Percentiles rank a stretch among this genome's conserved stretches.
These are phyloP conservation scores for Lathronympha strigana DNA, from an alignment of 2,888 invertebrate species.

Conservation along the genomic window DNA sequence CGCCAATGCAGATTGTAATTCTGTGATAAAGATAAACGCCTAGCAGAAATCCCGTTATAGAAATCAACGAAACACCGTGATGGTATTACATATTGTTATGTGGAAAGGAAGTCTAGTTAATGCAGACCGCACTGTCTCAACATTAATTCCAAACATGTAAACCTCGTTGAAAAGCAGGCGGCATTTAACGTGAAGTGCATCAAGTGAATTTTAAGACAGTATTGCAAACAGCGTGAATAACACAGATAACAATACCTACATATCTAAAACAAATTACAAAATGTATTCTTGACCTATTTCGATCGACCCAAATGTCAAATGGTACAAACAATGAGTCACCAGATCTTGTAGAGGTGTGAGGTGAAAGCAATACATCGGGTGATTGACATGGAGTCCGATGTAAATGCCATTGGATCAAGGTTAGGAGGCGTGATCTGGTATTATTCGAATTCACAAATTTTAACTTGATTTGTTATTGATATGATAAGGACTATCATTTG, in stretches of 20 bases:
- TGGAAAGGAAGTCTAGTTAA: conserved; percentile 1
- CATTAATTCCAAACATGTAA: conserved; percentile 19
- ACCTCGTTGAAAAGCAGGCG: conserved; percentile 12
- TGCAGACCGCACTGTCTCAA: conserved; percentile 6
- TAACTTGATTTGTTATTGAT: too few species aligned
- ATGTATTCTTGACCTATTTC: conserved; percentile 72
- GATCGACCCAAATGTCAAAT: conserved; percentile 68
- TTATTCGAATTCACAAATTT: too few species aligned
- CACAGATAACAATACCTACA: conserved; percentile 29
- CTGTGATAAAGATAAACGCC: conserved; percentile 9
- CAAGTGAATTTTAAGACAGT: conserved; percentile 9
- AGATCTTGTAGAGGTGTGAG: conserved; percentile 31
- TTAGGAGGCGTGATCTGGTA: conserved; percentile 55
- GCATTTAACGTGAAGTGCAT: conserved; percentile 7
- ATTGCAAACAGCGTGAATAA: conserved; percentile 9
- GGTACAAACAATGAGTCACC: conserved; percentile 61
- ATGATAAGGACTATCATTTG: too few species aligned
- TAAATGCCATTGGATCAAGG: conserved; percentile 75
- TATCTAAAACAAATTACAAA: conserved; percentile 38
- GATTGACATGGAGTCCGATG: conserved; percentile 67
- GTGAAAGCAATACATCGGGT: conserved; percentile 53
- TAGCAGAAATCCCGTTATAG: conserved; percentile 4
- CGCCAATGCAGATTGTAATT: conserved; percentile 20
- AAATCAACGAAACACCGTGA: conserved; percentile 4
- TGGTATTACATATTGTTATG: not conserved